phyloP scores from a whole-genome alignment of 2,113 vertebrate species.

The Climacteris rufus region DNA sequence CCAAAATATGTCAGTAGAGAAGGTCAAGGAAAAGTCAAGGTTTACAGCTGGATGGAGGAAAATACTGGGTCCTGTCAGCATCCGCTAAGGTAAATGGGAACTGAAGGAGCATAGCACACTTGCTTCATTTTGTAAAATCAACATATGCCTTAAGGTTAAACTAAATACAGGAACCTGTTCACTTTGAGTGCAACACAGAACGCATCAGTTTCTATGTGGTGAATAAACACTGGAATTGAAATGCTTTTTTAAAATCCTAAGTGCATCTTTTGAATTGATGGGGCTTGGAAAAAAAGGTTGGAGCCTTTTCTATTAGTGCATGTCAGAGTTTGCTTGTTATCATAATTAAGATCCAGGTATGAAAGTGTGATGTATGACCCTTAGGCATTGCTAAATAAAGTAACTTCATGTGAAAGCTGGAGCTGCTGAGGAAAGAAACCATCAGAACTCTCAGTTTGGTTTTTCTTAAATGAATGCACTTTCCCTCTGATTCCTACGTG shows the following conservation, averaged over 20 bases:
- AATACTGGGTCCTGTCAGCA: not conserved
- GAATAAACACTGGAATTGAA: not conserved
- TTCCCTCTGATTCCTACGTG: not conserved
- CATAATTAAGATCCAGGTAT: not conserved
- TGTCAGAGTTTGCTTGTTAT: not conserved
- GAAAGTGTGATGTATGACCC: not conserved
- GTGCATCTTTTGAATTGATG: not conserved
- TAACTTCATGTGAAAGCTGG: not conserved
- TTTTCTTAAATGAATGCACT: not conserved
- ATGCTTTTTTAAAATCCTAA: not conserved
- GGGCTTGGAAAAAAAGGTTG: not conserved
- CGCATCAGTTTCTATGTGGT: constrained; percentile 6
- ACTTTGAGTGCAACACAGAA: not conserved
- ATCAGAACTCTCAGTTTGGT: not conserved
- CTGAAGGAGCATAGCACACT: not conserved
- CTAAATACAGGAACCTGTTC: constrained; percentile 20
- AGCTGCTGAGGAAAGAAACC: not conserved
- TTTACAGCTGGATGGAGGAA: not conserved
- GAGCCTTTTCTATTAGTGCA: not conserved
- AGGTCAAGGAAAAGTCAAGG: constrained; percentile 11
- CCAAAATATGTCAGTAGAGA: not conserved
- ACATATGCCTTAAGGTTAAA: constrained; percentile 30
- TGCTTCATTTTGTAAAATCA: constrained; percentile 45
- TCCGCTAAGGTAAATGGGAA: not conserved
- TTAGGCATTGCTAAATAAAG: constrained; percentile 10